phyloP scores from a whole-genome alignment of 1,140 invertebrate genomes.

The Octopus sinensis region DNA sequence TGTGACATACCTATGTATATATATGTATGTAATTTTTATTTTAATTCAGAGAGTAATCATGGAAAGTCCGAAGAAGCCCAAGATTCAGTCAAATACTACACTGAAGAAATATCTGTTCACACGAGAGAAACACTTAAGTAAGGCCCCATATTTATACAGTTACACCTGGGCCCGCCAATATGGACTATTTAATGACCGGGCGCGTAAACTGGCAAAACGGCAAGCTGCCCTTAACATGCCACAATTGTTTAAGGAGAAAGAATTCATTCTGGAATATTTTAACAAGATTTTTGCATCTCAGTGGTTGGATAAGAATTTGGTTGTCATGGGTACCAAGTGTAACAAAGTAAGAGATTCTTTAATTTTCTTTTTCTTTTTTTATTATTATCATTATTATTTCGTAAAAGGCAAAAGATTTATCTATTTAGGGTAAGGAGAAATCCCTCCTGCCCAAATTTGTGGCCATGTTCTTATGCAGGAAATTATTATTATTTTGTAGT shows the following conservation, averaged over 20 bases:
- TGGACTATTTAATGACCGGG: neutral
- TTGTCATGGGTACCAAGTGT: conserved; percentile 94
- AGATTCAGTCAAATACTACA: neutral
- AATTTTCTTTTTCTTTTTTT: neutral
- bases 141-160: neutral
- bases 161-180: neutral
- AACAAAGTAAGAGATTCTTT: conserved; percentile 66
- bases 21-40: no score
- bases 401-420: no score
- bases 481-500: no score
- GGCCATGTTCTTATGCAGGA: no score
- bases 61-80: neutral
- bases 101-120: neutral
- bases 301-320: conserved; percentile 90
- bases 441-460: no score
- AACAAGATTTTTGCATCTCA: conserved; percentile 95
- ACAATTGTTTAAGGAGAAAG: conserved; percentile 44
- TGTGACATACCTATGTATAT: no score
- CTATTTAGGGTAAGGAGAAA: no score
- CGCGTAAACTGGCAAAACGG: neutral
- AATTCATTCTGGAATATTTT: conserved; percentile 61
- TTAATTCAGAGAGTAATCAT: no score
- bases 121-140: neutral
- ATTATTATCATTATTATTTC: neutral
- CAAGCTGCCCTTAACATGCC: conserved; percentile 36